Evolutionary conservation across 2,113 vertebrate species (phyloP).

Genomic region (Corythoichthys haematopterus): DNA sequence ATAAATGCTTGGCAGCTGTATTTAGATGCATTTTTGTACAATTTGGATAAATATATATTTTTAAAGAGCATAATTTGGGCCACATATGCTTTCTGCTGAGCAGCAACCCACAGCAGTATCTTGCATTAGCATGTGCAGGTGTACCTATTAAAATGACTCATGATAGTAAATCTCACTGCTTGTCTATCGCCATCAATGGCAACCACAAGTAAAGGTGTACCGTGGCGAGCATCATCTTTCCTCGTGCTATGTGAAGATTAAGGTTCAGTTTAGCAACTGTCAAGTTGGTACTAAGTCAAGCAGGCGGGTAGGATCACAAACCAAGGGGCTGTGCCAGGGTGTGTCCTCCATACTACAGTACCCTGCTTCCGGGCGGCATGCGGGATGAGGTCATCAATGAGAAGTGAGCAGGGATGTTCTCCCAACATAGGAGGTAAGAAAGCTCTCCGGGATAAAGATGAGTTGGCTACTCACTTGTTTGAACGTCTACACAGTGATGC

Average conservation of each 20-base stretch:
- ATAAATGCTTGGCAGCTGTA: no score
- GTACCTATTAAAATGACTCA: background rate
- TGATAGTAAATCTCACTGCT: background rate
- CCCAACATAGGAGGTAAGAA: background rate
- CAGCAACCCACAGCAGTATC: background rate
- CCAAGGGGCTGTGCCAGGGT: background rate
- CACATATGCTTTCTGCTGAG: background rate
- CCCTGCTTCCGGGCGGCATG: constrained; percentile 16
- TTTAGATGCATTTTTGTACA: no score
- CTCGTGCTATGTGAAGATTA: constrained; percentile 14
- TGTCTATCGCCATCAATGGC: constrained; percentile 1
- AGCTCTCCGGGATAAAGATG: background rate
- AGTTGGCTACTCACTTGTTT: background rate
- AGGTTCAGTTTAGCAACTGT: no score
- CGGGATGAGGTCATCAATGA: constrained; percentile 57
- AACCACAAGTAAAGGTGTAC: background rate
- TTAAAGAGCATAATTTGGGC: background rate
- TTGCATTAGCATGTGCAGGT: background rate
- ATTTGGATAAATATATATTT: no score
- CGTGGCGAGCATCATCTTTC: constrained; percentile 39
- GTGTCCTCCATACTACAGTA: background rate
- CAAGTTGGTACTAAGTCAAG: background rate
- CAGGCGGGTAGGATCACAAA: background rate
- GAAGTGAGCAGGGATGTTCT: constrained; percentile 19
- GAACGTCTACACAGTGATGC: background rate